A percentile compares a stretch with the other conserved stretches of the same genome.
Conservation (phyloP, 2,888 invertebrate species). For the Elysia crispata region DNA sequence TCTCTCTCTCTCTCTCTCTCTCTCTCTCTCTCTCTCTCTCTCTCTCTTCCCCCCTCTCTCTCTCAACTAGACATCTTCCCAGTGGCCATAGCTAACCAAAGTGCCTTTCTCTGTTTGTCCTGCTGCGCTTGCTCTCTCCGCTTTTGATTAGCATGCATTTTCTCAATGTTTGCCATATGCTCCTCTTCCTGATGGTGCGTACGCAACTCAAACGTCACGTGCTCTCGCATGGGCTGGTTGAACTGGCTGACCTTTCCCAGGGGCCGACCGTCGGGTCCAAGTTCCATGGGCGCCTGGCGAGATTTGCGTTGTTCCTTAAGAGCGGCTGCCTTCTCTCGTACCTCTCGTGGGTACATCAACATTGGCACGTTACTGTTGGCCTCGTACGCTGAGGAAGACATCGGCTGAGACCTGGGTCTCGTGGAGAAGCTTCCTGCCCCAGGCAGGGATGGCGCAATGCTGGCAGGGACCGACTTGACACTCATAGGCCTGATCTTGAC, state of each 20-base stretch:
- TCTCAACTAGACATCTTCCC: constrained; percentile 45
- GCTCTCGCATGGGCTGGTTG: constrained; percentile 72
- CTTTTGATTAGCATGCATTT: constrained; percentile 56
- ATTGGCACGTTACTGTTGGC: constrained; percentile 70
- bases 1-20: background rate
- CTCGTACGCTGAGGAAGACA: constrained; percentile 60
- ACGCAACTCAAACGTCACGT: constrained; percentile 71
- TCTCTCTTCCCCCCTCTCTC: background rate
- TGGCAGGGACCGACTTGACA: constrained; percentile 56
- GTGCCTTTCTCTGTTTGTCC: constrained; percentile 64
- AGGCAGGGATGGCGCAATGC: constrained; percentile 62
- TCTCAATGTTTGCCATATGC: constrained; percentile 62
- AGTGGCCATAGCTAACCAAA: constrained; percentile 70
- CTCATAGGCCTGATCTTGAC: constrained; percentile 55
- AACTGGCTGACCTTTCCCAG: constrained; percentile 68
- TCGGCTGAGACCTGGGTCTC: constrained; percentile 50
- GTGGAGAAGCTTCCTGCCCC: constrained; percentile 48
- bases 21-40: no score
- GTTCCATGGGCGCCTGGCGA: constrained; percentile 56
- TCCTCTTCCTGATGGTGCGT: constrained; percentile 72
- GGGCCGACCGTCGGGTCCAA: constrained; percentile 54
- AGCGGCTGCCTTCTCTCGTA: constrained; percentile 63
- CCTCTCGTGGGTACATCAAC: constrained; percentile 73
- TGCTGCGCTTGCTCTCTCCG: constrained; percentile 58
- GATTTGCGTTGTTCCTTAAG: constrained; percentile 57